Evolutionary conservation across 30 jellyfish, hydroid and myxozoan species (phyloP), one percentile per base, ranked within the genome.

Genomic region (Aurelia aurita complex sp. Pacific): DNA sequence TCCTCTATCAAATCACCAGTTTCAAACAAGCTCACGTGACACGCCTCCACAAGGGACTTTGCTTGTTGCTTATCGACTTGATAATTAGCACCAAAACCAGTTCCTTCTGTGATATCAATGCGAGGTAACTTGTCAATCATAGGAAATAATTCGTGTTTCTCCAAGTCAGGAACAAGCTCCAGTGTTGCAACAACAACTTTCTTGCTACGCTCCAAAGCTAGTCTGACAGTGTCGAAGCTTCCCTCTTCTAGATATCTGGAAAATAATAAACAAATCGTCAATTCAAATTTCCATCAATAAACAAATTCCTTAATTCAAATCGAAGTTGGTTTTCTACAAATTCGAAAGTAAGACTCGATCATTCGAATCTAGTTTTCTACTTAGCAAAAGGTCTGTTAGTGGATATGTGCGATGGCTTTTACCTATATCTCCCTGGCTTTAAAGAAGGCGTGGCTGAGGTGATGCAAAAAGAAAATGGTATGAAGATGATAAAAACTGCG

Each of bases 71-170:
- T 79, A 64, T 88, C 92, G 5, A 96, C 97, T 40, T 81, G 92
- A 67, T 92, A 92, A 33, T 87, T 65, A 4, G 96, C 88, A 17
- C 98, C 98, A 62, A 50, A 68, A 14, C 98, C 98, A 36, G 91
- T 88, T 8, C 98, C 98, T 16, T 92, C 97, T 14, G 96, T 81
- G 15, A 92, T 87, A 65, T 92, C 98, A n/a, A 92, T 88, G 13
- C 86, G 77, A 52, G 92, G 96, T 43, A 87, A 46, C 67, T 82
- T 84, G 43, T 80, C 80, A 17, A 92, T 62, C 76, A 92, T 40
- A 18, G 88, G 86, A 69, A 87, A 92, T 11, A 81, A 43, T 35
- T 83, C 91, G 87, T 66, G 94, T 52, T 82, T 67, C 65, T 88
- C 96, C 62, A 83, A 36, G 32, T 74, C 83, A 2, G 82, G 73